A percentile compares a stretch with the other conserved stretches of the same genome.
phyloP scores from a whole-genome alignment of 2,113 vertebrate species.

The Cathartes aura region DNA sequence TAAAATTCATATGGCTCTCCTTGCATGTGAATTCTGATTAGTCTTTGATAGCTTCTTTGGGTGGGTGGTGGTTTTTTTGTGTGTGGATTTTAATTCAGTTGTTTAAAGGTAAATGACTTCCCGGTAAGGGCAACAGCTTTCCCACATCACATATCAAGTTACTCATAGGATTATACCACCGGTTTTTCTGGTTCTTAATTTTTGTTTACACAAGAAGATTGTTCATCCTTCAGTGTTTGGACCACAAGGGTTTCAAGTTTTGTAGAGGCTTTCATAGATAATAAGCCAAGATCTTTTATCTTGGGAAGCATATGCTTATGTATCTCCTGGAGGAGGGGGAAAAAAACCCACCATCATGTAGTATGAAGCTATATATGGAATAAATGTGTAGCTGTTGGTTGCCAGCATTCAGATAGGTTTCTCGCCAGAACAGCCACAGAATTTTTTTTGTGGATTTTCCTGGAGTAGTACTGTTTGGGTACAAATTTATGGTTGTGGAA shows the following conservation, averaged over 20 bases:
- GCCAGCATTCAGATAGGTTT: background rate
- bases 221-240: background rate
- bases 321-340: background rate
- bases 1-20: background rate
- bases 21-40: background rate
- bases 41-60: background rate
- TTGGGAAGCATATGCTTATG: background rate
- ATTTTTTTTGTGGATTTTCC: background rate
- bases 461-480: background rate
- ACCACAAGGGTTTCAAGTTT: background rate
- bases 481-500: background rate
- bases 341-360: background rate
- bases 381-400: background rate
- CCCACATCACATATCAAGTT: background rate
- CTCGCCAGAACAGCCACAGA: background rate
- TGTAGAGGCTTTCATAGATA: background rate
- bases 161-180: background rate
- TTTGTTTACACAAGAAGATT: background rate
- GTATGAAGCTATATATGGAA: background rate
- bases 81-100: background rate
- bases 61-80: background rate
- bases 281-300: background rate
- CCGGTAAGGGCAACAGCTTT: background rate
- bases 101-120: background rate
- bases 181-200: conserved; percentile 19